Conservation (phyloP, 2,888 invertebrate species). For the Pocota personata region DNA sequence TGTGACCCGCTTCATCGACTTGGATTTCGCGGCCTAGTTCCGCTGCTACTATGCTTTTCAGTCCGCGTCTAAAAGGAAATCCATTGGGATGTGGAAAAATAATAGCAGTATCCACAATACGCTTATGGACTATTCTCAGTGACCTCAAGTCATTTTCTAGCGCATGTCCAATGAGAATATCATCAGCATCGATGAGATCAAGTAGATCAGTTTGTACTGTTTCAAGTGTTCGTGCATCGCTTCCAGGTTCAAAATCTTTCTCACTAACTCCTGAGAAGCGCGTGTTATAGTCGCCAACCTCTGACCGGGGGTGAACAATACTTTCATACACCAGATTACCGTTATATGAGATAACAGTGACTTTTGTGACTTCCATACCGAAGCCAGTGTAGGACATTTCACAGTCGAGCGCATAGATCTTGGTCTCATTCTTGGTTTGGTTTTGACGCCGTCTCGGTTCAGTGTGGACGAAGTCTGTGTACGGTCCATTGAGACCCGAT, state of each 20-base stretch:
- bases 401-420: slow-evolving; percentile 94
- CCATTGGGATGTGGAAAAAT: slow-evolving; percentile 94
- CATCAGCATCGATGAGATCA: slow-evolving; percentile 90
- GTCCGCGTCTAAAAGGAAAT: slow-evolving; percentile 91
- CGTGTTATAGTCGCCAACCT: slow-evolving; percentile 96
- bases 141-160: slow-evolving; percentile 96
- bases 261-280: slow-evolving; percentile 96
- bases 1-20: slow-evolving; percentile 88
- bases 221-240: slow-evolving; percentile 86
- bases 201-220: slow-evolving; percentile 94
- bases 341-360: slow-evolving; percentile 91
- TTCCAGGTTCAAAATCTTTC: slow-evolving; percentile 84
- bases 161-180: slow-evolving; percentile 97
- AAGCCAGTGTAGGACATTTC: slow-evolving; percentile 97
- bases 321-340: slow-evolving; percentile 92
- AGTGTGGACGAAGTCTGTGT: slow-evolving; percentile 87
- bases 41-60: slow-evolving; percentile 90
- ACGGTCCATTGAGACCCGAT: slow-evolving; percentile 89
- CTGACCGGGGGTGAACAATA: slow-evolving; percentile 91
- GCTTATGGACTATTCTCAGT: slow-evolving; percentile 91
- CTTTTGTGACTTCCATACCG: slow-evolving; percentile 93
- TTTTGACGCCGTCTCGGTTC: slow-evolving; percentile 75
- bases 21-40: slow-evolving; percentile 93
- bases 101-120: slow-evolving; percentile 94
- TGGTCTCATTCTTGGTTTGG: slow-evolving; percentile 62